Percentiles rank a stretch among this genome's conserved stretches.
Conservation (phyloP, 1,140 invertebrate species). For the Drosophila nannoptera region DNA sequence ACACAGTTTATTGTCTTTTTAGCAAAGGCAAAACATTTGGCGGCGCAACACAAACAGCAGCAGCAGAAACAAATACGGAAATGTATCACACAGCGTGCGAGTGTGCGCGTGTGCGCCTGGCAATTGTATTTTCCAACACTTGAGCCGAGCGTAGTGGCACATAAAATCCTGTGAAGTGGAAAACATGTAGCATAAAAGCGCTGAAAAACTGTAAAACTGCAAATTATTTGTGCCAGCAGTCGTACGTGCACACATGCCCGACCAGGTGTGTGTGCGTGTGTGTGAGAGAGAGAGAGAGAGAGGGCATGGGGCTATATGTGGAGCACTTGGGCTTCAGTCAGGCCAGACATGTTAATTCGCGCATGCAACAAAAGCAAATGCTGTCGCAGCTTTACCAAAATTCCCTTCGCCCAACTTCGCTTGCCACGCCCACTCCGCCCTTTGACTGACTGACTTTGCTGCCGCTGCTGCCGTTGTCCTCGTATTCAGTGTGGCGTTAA, state of each 20-base stretch:
- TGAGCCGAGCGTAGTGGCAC: conserved; percentile 72
- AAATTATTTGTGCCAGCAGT: conserved; percentile 64
- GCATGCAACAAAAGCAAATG: conserved; percentile 48
- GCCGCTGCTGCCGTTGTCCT: conserved; percentile 6
- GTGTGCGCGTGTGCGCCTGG: conserved; percentile 49
- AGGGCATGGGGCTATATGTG: conserved; percentile 20
- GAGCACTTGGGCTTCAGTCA: conserved; percentile 36
- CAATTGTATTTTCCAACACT: conserved; percentile 78
- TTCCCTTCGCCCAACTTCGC: not conserved
- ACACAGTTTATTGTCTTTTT: conserved; percentile 69
- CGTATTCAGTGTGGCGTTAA: conserved; percentile 58
- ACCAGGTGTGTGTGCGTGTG: not conserved
- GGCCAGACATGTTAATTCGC: conserved; percentile 75
- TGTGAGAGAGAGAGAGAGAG: not conserved
- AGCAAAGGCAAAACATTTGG: conserved; percentile 63
- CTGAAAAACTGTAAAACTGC: conserved; percentile 62
- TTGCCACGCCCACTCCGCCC: not conserved
- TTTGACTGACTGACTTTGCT: conserved; percentile 40
- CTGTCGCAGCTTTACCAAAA: conserved; percentile 5
- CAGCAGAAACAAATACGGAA: conserved; percentile 58
- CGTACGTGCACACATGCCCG: not conserved
- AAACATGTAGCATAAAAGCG: conserved; percentile 73
- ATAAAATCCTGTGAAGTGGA: conserved; percentile 77
- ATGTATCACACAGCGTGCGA: conserved; percentile 35
- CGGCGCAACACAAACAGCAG: conserved; percentile 46